Base-by-base conservation (phyloP, 2,888 invertebrate species). In the Plebejus anna region DNA sequence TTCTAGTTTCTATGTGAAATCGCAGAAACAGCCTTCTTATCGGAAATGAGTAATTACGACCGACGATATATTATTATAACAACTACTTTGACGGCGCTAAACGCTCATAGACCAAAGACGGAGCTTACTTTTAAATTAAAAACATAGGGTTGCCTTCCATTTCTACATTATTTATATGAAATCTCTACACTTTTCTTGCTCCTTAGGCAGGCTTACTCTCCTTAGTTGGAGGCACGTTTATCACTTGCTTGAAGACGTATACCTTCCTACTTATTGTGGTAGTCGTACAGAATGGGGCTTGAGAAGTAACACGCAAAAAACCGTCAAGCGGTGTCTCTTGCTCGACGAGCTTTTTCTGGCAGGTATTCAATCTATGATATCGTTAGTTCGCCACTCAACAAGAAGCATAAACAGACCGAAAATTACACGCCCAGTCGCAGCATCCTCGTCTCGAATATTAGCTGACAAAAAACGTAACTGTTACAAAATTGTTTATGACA, bases 1-100 rank as follows among this genome's bases (percentile, higher is more conserved):
- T 80, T 79, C 76, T 66, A 77, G 47, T 80, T 80, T 78, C 76
- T 66, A 77, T 57, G 75, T 76, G 75, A 71, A 75, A 76, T 76
- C 70, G 75, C 75, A 76, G 77, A 72, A 71, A 76, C 51, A 73
- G 16, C 55, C 55, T 11, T 22, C 73, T 73, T 73, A 73, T 73
- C 73, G 73, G 51, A 73, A 73, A 73, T 73, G 32, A 73, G 73
- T 32, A 55, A 73, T 73, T 73, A 73, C 28, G 32, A 28, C 32
- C 28, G 32, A 51, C 51, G 32, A 55, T 55, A 55, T 55, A 55
- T 5, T 51, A 51, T 51, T 51, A 73, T 22, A 55, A 55, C 73
- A 32, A 32, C 28, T 47, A 32, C 55, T 55, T 55, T 73, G 55
- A 73, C 73, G 16, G 55, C 55, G 7, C 55, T 73, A 73, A 73